Evolutionary conservation across 2,113 vertebrate species (phyloP), one percentile per base, ranked within the genome.

Genomic region (Synodontis membranacea): DNA sequence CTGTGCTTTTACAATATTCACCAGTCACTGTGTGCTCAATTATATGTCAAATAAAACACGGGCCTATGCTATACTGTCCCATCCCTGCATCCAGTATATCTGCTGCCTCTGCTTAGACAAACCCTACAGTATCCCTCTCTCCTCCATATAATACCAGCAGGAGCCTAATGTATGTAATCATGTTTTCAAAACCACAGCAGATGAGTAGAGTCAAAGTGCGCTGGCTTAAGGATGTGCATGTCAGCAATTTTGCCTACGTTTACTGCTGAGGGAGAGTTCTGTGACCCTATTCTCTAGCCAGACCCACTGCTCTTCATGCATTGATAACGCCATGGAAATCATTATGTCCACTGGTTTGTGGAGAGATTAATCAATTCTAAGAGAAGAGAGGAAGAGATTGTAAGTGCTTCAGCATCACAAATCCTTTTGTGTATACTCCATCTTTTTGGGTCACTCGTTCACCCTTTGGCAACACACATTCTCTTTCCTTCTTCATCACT

Each of bases 361-460:
- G 68, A 64, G 56, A 56, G 70, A 64, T 87, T 21, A 83, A 82
- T 87, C 80, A 72, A 75, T 75, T 75, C n/a, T 42, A 28, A 48
- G 70, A 48, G 44, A 52, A 75, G 34, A 28, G 25, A 44, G 44
- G 25, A 42, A 42, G 28, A 52, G 15, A 48, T 87, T 76, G 44
- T 64, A 56, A 56, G 68, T 54, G 82, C 48, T 72, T 72, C 60
- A 74, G 37, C 39, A 82, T 56, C 52, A 52, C 39, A 74, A 25
- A 56, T 66, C 60, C 25, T 28, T 54, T 21, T 66, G 48, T 66
- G 72, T 80, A 62, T 56, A 50, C 7, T 79, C 10, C 1, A 1
- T 28, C 68, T 82, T 58, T 75, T 60, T 44, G 52, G 23, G 28
- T 58, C 60, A 37, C n/a, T 64, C 78, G 12, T 58, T 82, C 52